Percentiles rank a stretch among this genome's conserved stretches.
phyloP scores from a whole-genome alignment of 2,797 vertebrate genomes.

The Poliocrania exsul region DNA sequence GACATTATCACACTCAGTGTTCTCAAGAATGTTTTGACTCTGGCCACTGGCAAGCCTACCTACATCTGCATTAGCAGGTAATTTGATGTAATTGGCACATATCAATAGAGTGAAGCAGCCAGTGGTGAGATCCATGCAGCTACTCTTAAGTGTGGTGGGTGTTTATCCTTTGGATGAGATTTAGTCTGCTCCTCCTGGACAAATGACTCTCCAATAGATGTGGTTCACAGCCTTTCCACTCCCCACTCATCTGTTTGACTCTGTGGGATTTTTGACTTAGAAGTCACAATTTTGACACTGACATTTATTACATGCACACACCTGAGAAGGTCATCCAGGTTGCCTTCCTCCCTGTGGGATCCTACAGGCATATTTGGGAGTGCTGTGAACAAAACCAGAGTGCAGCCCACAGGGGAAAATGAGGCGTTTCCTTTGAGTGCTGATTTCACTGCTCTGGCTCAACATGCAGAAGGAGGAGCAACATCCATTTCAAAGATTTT shows the following conservation, averaged over 20 bases:
- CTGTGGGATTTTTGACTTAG: neutral
- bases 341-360: neutral
- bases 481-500: neutral
- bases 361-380: neutral
- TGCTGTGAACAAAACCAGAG: neutral
- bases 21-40: neutral
- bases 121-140: neutral
- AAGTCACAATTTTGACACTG: neutral
- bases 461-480: neutral
- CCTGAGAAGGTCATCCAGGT: neutral
- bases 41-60: neutral
- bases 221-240: neutral
- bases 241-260: rapidly evolving
- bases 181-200: neutral
- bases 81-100: neutral
- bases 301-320: neutral
- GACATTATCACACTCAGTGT: neutral
- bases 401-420: neutral
- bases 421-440: neutral
- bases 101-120: neutral
- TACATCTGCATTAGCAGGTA: neutral
- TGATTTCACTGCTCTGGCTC: neutral
- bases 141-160: neutral
- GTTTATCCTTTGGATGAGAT: neutral
- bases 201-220: neutral